A percentile compares a stretch with the other conserved stretches of the same genome.
Conservation (phyloP, 2,113 vertebrate species). For the Brachyhypopomus occidentalis region DNA sequence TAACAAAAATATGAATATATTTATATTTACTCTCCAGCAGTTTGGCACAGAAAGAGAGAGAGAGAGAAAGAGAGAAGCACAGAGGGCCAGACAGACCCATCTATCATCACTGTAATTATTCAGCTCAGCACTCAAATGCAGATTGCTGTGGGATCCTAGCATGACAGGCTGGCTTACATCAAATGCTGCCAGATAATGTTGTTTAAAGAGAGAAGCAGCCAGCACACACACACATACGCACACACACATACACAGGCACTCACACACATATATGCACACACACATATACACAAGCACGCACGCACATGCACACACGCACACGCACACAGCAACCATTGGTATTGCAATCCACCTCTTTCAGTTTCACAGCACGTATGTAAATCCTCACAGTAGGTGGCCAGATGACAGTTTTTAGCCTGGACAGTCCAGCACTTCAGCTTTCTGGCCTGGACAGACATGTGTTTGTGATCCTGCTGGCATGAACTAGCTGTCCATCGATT, state of each 20-base stretch:
- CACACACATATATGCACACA: constrained; percentile 18
- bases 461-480: no score
- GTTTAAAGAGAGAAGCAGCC: constrained; percentile 49
- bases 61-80: constrained; percentile 4
- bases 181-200: constrained; percentile 50
- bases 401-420: no score
- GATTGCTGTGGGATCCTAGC: constrained; percentile 49
- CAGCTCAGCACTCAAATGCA: constrained; percentile 37
- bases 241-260: constrained; percentile 44
- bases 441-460: no score
- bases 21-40: constrained; percentile 27
- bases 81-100: not conserved
- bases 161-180: constrained; percentile 54
- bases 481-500: no score
- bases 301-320: constrained; percentile 42
- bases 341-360: constrained; percentile 44
- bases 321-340: constrained; percentile 19
- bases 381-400: constrained; percentile 22
- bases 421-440: no score
- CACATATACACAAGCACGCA: constrained; percentile 23
- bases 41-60: not conserved
- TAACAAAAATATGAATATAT: constrained; percentile 24
- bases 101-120: constrained; percentile 49
- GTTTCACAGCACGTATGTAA: constrained; percentile 44
- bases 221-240: constrained; percentile 24